Evolutionary conservation across 1,140 invertebrate species (phyloP).

Genomic region (Anagrus nilaparvatae): DNA sequence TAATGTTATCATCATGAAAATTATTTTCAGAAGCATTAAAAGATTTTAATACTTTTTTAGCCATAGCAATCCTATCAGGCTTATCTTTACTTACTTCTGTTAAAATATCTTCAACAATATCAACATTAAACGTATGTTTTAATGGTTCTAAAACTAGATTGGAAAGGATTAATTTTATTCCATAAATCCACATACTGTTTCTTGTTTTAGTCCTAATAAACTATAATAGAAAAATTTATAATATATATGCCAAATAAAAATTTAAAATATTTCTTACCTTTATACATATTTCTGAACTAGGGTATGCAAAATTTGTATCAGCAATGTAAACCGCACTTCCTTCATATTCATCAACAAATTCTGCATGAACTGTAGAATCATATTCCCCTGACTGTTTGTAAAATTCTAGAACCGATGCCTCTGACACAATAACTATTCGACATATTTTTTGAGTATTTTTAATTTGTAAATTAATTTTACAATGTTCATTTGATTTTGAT

Average conservation of each 20-base stretch:
- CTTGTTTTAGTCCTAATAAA: conserved; percentile 37
- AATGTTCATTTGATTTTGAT: conserved; percentile 24
- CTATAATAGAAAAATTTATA: conserved; percentile 25
- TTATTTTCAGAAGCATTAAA: conserved; percentile 16
- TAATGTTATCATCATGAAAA: conserved; percentile 16
- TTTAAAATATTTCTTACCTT: conserved; percentile 27
- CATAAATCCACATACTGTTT: conserved; percentile 37
- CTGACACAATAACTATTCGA: conserved; percentile 33
- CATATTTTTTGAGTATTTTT: conserved; percentile 30
- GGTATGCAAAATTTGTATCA: conserved; percentile 26
- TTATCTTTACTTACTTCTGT: conserved; percentile 17
- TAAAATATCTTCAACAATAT: conserved; percentile 27
- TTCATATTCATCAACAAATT: conserved; percentile 38
- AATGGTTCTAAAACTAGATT: conserved; percentile 19
- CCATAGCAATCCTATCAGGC: conserved; percentile 14
- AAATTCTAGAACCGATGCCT: conserved; percentile 38
- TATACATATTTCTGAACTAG: conserved; percentile 35
- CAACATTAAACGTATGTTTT: conserved; percentile 24
- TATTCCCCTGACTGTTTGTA: conserved; percentile 41
- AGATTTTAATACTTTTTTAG: conserved; percentile 18
- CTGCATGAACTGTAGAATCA: conserved; percentile 30
- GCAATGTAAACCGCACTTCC: conserved; percentile 32
- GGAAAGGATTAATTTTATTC: conserved; percentile 32
- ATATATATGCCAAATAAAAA: conserved; percentile 1
- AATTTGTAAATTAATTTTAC: conserved; percentile 32